Evolutionary conservation across 2,888 invertebrate genomes (phyloP).

Genomic region (Tipula lateralis): DNA sequence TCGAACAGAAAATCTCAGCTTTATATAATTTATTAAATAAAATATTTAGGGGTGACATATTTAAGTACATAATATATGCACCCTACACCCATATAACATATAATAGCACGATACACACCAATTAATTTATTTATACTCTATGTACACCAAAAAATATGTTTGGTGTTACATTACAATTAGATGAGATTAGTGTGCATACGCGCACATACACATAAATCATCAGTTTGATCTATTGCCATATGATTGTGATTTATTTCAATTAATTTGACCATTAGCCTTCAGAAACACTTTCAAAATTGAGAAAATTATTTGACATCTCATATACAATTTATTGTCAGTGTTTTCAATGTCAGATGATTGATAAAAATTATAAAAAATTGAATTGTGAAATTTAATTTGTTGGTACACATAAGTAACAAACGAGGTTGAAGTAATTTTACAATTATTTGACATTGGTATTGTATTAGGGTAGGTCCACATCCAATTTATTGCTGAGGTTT

Average conservation of each 20-base stretch:
- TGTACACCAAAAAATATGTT: background rate
- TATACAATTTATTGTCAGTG: background rate
- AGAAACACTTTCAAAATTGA: background rate
- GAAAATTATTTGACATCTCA: background rate
- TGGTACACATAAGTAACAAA: background rate
- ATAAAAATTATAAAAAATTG: background rate
- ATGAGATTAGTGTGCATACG: background rate
- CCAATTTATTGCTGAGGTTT: no score
- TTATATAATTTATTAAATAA: no score
- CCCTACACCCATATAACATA: background rate
- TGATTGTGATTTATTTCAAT: background rate
- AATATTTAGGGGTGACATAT: background rate
- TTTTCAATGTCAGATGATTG: background rate
- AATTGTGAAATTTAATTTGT: background rate
- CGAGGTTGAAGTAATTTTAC: background rate
- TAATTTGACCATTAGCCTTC: background rate
- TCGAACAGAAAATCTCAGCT: background rate
- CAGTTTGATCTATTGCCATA: background rate
- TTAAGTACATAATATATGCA: background rate
- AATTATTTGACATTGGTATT: background rate
- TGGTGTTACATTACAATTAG: slow-evolving; percentile 24
- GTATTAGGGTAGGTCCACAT: background rate
- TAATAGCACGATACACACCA: background rate
- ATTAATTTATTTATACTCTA: background rate
- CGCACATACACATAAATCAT: background rate